A percentile compares a stretch with the other conserved stretches of the same genome.
Evolutionary conservation across 2,888 invertebrate species (phyloP).

Genomic region (Acleris emargana): DNA sequence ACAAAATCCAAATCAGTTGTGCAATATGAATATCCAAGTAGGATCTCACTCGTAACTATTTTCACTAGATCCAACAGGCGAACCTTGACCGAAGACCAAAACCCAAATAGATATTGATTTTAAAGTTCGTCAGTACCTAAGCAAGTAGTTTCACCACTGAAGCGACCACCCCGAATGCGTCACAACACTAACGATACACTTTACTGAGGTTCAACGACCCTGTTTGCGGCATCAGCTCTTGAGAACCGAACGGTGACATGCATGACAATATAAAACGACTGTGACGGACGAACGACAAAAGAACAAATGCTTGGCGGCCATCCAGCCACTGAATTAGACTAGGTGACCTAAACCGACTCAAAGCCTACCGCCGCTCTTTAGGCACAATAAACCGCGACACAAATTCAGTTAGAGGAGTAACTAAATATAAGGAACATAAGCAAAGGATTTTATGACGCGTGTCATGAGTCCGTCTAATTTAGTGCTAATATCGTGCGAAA

Average conservation of each 20-base stretch:
- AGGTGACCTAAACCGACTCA: constrained; percentile 50
- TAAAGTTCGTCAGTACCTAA: constrained; percentile 3
- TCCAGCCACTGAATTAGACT: constrained; percentile 77
- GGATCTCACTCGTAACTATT: constrained; percentile 49
- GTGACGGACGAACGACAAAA: constrained; percentile 68
- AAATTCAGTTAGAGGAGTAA: constrained; percentile 19
- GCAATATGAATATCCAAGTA: constrained; percentile 52
- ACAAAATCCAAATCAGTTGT: constrained; percentile 56
- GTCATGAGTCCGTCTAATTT: constrained; percentile 33
- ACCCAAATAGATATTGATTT: constrained; percentile 3
- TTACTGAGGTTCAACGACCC: constrained; percentile 68
- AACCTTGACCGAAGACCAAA: constrained; percentile 59
- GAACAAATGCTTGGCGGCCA: constrained; percentile 75
- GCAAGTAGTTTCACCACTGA: constrained; percentile 13
- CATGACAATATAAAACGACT: constrained; percentile 68
- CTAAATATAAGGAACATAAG: constrained; percentile 31
- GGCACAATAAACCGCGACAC: constrained; percentile 39
- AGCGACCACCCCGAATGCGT: constrained; percentile 48
- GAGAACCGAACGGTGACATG: constrained; percentile 48
- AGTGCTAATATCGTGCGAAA: constrained; percentile 25
- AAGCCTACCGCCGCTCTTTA: constrained; percentile 44
- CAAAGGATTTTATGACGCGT: constrained; percentile 34
- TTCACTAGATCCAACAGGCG: constrained; percentile 59
- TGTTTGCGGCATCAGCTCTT: constrained; percentile 48
- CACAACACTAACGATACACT: constrained; percentile 56